phyloP scores from a whole-genome alignment of 2,888 invertebrate genomes.

The Eulithis prunata region DNA sequence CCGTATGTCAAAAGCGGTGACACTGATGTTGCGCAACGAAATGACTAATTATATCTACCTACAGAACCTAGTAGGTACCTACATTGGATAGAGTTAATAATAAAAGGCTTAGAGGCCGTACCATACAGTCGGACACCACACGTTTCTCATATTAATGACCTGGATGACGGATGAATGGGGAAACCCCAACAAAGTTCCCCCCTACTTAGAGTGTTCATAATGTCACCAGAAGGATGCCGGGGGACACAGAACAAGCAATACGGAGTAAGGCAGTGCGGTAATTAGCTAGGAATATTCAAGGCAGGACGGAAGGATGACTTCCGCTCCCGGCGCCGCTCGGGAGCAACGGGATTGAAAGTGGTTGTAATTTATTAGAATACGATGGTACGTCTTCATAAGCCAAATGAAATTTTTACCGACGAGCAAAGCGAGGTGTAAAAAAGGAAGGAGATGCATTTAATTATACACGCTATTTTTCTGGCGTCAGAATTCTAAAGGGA shows the following conservation, averaged over 20 bases:
- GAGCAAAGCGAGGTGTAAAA: too few species aligned
- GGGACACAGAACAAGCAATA: constrained; percentile 10
- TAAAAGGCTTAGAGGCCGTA: neutral
- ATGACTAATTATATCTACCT: too few species aligned
- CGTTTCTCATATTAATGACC: constrained; percentile 3
- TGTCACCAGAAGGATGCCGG: constrained; percentile 16
- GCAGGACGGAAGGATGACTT: constrained; percentile 69
- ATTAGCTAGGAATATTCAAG: constrained; percentile 68
- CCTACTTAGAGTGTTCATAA: constrained; percentile 15
- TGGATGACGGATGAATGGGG: constrained; percentile 11
- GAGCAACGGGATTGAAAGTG: constrained; percentile 51
- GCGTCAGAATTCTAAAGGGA: too few species aligned
- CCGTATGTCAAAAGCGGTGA: too few species aligned
- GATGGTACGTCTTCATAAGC: neutral
- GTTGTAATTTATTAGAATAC: constrained; percentile 6
- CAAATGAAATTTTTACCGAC: too few species aligned
- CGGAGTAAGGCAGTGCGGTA: constrained; percentile 50
- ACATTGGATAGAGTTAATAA: neutral
- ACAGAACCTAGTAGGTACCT: too few species aligned
- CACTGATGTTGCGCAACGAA: too few species aligned
- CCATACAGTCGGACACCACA: neutral
- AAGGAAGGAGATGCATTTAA: too few species aligned
- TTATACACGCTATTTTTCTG: too few species aligned
- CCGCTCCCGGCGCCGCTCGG: constrained; percentile 54
- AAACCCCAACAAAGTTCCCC: constrained; percentile 18